phyloP scores from a whole-genome alignment of 92 coral and sea anemone species.

The Zoanthus solanderi region DNA sequence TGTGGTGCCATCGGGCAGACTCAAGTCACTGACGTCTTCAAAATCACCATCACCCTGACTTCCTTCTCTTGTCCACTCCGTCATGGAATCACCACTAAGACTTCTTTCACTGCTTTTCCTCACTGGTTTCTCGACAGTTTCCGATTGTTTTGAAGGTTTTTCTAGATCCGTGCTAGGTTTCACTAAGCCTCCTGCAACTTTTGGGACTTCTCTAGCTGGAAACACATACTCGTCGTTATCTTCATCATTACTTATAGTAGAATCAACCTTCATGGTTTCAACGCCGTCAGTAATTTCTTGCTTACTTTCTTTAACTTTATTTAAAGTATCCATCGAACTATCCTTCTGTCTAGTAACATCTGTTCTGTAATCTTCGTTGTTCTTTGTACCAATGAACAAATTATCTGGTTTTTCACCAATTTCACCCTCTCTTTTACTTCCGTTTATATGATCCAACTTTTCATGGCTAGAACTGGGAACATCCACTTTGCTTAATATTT shows the following conservation, averaged over 20 bases:
- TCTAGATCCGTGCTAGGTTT: neutral
- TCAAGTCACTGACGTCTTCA: slow-evolving; percentile 33
- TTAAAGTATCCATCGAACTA: neutral
- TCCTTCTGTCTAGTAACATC: neutral
- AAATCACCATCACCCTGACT: slow-evolving; percentile 19
- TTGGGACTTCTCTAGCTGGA: neutral
- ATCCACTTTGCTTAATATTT: neutral
- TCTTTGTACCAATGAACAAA: neutral
- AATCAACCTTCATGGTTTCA: slow-evolving; percentile 9
- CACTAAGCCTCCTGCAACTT: neutral
- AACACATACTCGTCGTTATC: slow-evolving; percentile 13
- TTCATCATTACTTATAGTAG: neutral
- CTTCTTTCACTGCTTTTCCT: neutral
- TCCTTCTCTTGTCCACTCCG: slow-evolving; percentile 7
- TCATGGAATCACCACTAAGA: slow-evolving; percentile 6
- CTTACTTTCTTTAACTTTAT: neutral
- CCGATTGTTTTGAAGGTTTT: neutral
- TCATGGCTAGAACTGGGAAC: neutral
- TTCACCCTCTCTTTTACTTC: neutral
- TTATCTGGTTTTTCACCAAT: neutral
- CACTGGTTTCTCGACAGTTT: neutral
- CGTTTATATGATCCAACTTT: neutral
- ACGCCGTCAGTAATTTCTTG: neutral
- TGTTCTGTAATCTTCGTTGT: neutral
- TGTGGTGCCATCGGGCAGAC: slow-evolving; percentile 15